These are phyloP conservation scores for Stegostoma tigrinum DNA, from an alignment of 2,113 vertebrate genomes.

Conservation along the genomic window DNA sequence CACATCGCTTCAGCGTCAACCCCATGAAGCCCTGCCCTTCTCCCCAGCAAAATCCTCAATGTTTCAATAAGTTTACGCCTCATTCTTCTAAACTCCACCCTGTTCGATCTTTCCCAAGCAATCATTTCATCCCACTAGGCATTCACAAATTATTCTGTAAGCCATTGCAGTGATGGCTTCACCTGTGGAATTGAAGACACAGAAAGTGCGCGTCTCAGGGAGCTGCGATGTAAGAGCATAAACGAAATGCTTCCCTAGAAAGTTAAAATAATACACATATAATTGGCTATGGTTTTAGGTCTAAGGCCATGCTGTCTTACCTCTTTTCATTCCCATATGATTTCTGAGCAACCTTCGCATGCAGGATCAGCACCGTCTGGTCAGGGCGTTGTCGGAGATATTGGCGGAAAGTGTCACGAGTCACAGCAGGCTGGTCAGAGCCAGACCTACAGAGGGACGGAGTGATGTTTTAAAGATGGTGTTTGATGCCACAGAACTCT, in stretches of 20 bases:
- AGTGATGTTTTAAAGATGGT: not conserved
- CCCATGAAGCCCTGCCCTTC: no score
- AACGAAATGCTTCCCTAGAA: not conserved
- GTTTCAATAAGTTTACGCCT: no score
- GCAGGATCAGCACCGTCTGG: slow-evolving; percentile 75
- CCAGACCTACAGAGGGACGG: slow-evolving; percentile 43
- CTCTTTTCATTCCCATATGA: slow-evolving; percentile 91
- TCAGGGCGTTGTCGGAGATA: slow-evolving; percentile 66
- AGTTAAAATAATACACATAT: not conserved
- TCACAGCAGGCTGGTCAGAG: slow-evolving; percentile 44
- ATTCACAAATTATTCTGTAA: not conserved
- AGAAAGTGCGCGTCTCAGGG: not conserved
- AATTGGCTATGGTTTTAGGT: not conserved
- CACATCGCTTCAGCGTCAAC: no score
- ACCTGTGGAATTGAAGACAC: not conserved
- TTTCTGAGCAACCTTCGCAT: slow-evolving; percentile 91
- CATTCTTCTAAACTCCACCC: no score
- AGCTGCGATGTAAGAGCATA: not conserved
- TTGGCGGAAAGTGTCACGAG: slow-evolving; percentile 54
- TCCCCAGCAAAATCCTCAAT: no score
- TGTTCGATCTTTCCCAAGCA: no score
- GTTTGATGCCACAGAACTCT: not conserved
- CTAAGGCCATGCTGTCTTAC: slow-evolving; percentile 49
- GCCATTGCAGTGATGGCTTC: not conserved
- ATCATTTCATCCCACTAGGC: no score